Evolutionary conservation across 2,113 vertebrate species (phyloP).

Genomic region (Microtus montanus): DNA sequence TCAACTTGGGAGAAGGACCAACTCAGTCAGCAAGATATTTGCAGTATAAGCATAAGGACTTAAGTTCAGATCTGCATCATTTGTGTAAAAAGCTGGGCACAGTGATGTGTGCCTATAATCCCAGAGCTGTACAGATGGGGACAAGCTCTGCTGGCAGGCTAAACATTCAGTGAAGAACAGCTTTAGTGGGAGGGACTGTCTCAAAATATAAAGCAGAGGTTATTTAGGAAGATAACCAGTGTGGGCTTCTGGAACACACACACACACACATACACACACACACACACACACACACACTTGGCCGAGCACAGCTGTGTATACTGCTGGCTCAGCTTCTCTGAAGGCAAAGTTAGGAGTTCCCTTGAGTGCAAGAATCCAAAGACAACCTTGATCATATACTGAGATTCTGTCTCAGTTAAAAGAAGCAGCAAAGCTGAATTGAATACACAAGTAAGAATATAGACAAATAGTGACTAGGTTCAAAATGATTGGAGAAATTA

Average conservation of each 20-base stretch:
- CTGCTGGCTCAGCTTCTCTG: not conserved
- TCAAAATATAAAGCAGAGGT: not conserved
- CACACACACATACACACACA: not conserved
- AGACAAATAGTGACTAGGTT: not conserved
- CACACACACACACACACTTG: not conserved
- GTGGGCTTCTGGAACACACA: not conserved
- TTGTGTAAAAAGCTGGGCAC: not conserved
- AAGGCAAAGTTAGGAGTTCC: not conserved
- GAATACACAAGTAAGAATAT: not conserved
- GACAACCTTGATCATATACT: not conserved
- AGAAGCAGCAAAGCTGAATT: not conserved
- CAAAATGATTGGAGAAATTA: not conserved
- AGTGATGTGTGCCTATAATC: not conserved
- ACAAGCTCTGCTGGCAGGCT: not conserved
- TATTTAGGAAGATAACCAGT: not conserved
- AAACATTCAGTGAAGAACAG: not conserved
- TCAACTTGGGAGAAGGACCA: not conserved
- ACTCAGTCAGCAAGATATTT: not conserved
- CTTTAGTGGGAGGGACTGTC: not conserved
- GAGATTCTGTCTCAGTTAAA: not conserved
- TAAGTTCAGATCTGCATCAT: not conserved
- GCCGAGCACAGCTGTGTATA: too few relatives aligned
- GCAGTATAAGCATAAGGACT: not conserved
- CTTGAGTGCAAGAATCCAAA: not conserved
- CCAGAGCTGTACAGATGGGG: too few relatives aligned